Percentiles rank a stretch among this genome's conserved stretches.
Evolutionary conservation across 2,113 vertebrate genomes (phyloP).

Genomic region (Carassius carassius): DNA sequence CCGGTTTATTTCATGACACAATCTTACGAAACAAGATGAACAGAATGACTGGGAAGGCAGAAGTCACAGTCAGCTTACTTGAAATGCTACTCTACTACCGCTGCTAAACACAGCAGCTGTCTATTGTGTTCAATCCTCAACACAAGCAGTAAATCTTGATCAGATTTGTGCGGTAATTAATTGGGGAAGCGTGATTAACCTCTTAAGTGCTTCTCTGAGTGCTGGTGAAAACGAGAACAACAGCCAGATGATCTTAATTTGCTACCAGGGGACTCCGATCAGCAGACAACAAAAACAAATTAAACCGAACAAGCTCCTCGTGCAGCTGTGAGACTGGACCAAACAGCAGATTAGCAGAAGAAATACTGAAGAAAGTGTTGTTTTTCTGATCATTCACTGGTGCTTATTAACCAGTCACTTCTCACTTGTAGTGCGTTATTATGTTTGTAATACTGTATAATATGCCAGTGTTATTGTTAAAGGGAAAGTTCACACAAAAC

Average conservation of each 20-base stretch:
- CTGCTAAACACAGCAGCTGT: not conserved
- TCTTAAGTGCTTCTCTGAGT: slow-evolving; percentile 22
- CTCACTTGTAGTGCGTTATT: not conserved
- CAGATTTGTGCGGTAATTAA: slow-evolving; percentile 42
- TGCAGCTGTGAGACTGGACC: not conserved
- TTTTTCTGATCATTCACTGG: not conserved
- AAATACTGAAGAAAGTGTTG: not conserved
- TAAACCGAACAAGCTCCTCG: slow-evolving; percentile 21
- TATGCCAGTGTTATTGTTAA: not conserved
- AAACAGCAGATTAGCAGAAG: not conserved
- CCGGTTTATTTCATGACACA: not conserved
- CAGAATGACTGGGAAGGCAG: not conserved
- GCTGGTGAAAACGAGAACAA: slow-evolving; percentile 39
- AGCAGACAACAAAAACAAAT: not conserved
- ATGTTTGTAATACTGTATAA: not conserved
- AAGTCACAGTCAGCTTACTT: not conserved
- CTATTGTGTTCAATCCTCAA: not conserved
- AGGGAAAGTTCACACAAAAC: too few species aligned
- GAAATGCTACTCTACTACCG: not conserved
- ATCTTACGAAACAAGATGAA: not conserved
- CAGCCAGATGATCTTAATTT: slow-evolving; percentile 59
- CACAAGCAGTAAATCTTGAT: not conserved
- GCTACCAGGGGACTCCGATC: slow-evolving; percentile 52
- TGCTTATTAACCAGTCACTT: not conserved
- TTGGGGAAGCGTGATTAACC: slow-evolving; percentile 6